Base-by-base conservation (phyloP, 2,797 vertebrate species). In the Heliangelus exortis region DNA sequence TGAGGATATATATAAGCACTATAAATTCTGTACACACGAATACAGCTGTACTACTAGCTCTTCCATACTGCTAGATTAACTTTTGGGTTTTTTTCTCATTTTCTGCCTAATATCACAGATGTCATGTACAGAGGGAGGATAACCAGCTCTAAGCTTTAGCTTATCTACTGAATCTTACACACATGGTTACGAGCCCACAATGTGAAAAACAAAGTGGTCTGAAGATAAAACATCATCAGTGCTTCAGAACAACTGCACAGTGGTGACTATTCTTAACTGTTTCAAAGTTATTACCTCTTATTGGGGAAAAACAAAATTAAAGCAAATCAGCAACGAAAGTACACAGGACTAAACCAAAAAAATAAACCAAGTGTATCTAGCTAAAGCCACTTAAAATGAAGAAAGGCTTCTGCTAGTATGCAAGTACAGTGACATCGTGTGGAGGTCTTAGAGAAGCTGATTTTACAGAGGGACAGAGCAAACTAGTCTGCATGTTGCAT, bases 371-470 rank as follows among this genome's bases (percentile, higher is more conserved):
- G 20, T 51, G 31, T 20, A 62, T 41, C 53, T 67, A 33, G 57
- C 33, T 61, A 68, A 87, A 87, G 21, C 25, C 48, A 53, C 15
- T 4, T 7, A 3, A 13, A 33, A 78, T 12, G 45, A 87, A 74
- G 84, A 55, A 39, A 78, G 17, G 55, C 47, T 82, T 58, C 33
- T 54, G 59, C 33, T 31, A 47, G 39, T 25, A 31, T 16, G 81
- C 65, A 59, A 15, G 59, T 67, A 92, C 47, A 96, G 94, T 84
- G 97, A 96, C 97, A 97, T 88, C 98, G 96, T 91, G 98, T 97
- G 98, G 97, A 47, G 17, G 39, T 62, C 88, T 71, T 23, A 66
- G 29, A 77, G 82, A 87, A 95, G 26, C 12, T 25, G 33, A 90
- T 26, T 59, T 71, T 39, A 72, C 47, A 87, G 62, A 81, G 47